Percentiles rank a stretch among this genome's conserved stretches.
These are phyloP conservation scores for Trochalopteron elliotii DNA, from an alignment of 2,113 vertebrate genomes.

Conservation along the genomic window DNA sequence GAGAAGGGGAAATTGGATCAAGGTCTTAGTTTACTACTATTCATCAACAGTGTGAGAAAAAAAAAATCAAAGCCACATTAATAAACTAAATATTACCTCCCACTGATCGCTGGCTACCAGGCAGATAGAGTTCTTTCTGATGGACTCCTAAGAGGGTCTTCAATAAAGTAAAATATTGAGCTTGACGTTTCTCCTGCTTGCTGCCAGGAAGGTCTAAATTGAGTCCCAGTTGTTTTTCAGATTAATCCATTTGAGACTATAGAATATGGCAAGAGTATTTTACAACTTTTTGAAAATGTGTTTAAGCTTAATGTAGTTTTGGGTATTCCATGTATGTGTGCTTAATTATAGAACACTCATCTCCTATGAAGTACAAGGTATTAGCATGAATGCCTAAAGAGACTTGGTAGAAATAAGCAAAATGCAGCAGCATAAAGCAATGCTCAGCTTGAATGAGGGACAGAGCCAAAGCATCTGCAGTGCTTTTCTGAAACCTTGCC, in stretches of 20 bases:
- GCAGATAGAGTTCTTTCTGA: constrained; percentile 63
- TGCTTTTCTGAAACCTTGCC: constrained; percentile 38
- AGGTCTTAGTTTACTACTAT: constrained; percentile 61
- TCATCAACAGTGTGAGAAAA: constrained; percentile 59
- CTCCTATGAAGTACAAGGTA: constrained; percentile 29
- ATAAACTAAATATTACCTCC: constrained; percentile 80
- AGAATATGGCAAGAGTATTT: constrained; percentile 68
- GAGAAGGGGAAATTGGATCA: constrained; percentile 67
- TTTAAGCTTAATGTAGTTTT: constrained; percentile 66
- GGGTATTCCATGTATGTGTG: constrained; percentile 31
- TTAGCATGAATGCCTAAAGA: constrained; percentile 40
- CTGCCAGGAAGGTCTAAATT: constrained; percentile 78
- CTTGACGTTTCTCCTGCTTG: constrained; percentile 72
- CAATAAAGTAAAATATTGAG: constrained; percentile 76
- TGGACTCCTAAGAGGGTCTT: constrained; percentile 77
- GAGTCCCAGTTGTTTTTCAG: constrained; percentile 75
- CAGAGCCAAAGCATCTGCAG: constrained; percentile 49
- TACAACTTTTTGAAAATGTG: constrained; percentile 74
- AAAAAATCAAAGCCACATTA: constrained; percentile 72
- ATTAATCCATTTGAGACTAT: constrained; percentile 71
- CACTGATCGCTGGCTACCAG: constrained; percentile 64
- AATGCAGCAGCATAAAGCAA: background rate
- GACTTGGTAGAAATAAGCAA: constrained; percentile 23
- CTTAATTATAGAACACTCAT: constrained; percentile 62
- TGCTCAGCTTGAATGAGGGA: background rate